Base-by-base conservation (phyloP, 1,140 invertebrate species). In the Tetragonula clypearis region DNA sequence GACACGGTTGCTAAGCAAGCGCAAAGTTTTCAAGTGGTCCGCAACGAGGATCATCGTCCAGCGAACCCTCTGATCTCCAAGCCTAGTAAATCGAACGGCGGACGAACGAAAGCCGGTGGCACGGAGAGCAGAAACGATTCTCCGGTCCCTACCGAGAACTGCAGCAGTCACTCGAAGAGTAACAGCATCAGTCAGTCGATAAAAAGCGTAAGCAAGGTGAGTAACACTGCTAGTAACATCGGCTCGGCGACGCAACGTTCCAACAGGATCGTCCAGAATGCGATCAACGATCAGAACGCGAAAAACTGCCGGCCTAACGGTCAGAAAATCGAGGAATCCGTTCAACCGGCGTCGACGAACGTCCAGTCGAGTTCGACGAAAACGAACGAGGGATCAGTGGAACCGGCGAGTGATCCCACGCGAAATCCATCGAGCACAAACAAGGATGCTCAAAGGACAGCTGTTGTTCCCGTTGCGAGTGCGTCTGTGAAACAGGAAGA, bases 401-500 rank as follows among this genome's bases (percentile, higher is more conserved):
- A 84, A 1, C 26, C 79, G 11, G 26, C 35, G 1, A 77, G 66
- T 26, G 79, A 58, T 41, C 21, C 35, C 2, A 21, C 11, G 0
- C 35, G 49, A 35, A 75, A 55, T 66, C 21, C 69, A 17, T 66
- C 87, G 12, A 55, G n/a, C 11, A 11, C 49, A 30, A 30, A n/a
- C n/a, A n/a, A 30, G 12, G 75, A 65, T 12, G 75, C 15, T 26
- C 58, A 76, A 5, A 89, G 69, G 71, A 71, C 83, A 55, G 60
- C 68, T 30, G 55, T 53, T 30, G 41, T 53, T 21, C 21, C 41
- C 21, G 35, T 14, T 19, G 17, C 78, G 79, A 74, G 49, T 75
- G 60, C 55, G 9, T 75, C 56, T 14, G 75, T 84, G 69, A 88
- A 68, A 55, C 87, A 89, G 65, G 88, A 88, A 15, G 88, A 81